A percentile compares a stretch with the other conserved stretches of the same genome.
Evolutionary conservation across 1,140 invertebrate species (phyloP).

Genomic region (Dreissena polymorpha): DNA sequence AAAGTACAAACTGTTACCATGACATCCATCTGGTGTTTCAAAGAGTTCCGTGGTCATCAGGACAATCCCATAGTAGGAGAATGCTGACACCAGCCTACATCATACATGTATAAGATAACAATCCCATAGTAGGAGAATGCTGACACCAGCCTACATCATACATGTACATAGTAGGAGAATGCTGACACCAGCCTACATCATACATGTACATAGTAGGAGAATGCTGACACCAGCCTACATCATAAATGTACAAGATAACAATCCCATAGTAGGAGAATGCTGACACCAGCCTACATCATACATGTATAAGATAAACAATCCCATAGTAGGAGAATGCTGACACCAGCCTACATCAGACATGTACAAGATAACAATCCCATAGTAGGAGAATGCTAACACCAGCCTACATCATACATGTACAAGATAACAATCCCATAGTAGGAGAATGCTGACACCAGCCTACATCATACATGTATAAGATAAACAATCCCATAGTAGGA

Average conservation of each 20-base stretch:
- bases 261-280: constrained; percentile 98
- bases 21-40: constrained; percentile 83
- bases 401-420: constrained; percentile 84
- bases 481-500: constrained; percentile 96
- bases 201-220: constrained; percentile 92
- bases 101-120: constrained; percentile 71
- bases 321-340: constrained; percentile 98
- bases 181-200: constrained; percentile 92
- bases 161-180: constrained; percentile 94
- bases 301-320: constrained; percentile 83
- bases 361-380: constrained; percentile 88
- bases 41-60: constrained; percentile 97
- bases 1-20: constrained; percentile 74
- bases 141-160: constrained; percentile 89
- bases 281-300: constrained; percentile 89
- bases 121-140: constrained; percentile 98
- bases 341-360: constrained; percentile 86
- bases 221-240: constrained; percentile 93
- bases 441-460: constrained; percentile 96
- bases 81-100: constrained; percentile 93
- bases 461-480: constrained; percentile 75
- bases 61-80: constrained; percentile 97
- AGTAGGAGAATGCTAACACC: constrained; percentile 97
- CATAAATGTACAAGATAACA: constrained; percentile 80
- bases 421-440: constrained; percentile 93